Evolutionary conservation across 2,888 invertebrate genomes (phyloP).

Genomic region (Drosophila setosimentum): DNA sequence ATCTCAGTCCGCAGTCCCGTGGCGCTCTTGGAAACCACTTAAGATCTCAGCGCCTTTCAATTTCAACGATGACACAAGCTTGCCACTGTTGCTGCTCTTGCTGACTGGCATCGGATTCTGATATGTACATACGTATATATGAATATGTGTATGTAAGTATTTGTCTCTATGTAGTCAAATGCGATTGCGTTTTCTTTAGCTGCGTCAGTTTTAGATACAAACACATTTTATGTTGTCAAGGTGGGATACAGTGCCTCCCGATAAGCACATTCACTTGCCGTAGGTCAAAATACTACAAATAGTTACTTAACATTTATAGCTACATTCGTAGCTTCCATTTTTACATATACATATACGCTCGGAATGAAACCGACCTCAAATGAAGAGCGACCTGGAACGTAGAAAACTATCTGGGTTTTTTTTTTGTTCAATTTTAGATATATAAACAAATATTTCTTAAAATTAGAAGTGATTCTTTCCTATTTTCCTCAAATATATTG

Average conservation of each 20-base stretch:
- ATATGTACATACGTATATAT: neutral
- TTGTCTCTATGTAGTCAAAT: constrained; percentile 18
- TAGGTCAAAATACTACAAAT: neutral
- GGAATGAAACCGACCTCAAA: neutral
- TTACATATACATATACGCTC: neutral
- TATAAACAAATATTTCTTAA: neutral
- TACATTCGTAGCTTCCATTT: neutral
- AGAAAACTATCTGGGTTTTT: neutral
- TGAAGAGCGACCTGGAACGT: neutral
- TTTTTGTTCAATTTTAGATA: neutral
- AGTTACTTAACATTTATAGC: neutral
- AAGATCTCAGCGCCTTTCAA: constrained; percentile 31
- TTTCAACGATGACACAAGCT: constrained; percentile 40
- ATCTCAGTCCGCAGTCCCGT: neutral
- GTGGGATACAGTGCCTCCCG: constrained; percentile 42
- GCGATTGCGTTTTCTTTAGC: constrained; percentile 29
- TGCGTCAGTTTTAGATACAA: constrained; percentile 9
- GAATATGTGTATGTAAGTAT: neutral
- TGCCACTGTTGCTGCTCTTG: constrained; percentile 10
- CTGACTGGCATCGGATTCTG: constrained; percentile 48
- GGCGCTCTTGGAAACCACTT: constrained; percentile 35
- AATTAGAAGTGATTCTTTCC: neutral
- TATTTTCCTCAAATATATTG: neutral
- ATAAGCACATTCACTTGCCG: constrained; percentile 28
- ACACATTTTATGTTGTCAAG: constrained; percentile 40